These are phyloP conservation scores for Entomobrya proxima DNA, from an alignment of 2,888 invertebrate species.

Conservation along the genomic window DNA sequence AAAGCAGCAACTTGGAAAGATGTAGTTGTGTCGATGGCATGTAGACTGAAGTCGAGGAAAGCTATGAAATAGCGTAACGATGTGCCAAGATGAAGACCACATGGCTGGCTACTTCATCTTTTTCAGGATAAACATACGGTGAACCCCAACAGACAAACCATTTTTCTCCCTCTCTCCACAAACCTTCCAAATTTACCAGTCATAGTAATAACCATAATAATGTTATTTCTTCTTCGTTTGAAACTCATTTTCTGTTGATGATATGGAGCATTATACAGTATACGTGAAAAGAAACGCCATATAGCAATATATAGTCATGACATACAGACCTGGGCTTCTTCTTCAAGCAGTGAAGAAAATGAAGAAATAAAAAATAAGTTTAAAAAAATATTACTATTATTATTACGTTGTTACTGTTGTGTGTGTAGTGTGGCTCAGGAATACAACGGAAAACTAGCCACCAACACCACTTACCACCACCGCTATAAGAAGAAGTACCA, in stretches of 20 bases:
- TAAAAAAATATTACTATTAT: constrained; percentile 15
- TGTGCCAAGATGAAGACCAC: constrained; percentile 54
- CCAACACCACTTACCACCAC: not conserved
- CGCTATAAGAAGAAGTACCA: not conserved
- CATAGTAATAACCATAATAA: constrained; percentile 65
- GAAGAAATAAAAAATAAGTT: constrained; percentile 36
- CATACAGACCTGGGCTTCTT: not conserved
- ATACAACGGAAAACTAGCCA: not conserved
- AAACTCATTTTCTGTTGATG: constrained; percentile 35
- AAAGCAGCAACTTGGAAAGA: not conserved
- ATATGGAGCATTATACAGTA: not conserved
- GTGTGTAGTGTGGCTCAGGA: not conserved
- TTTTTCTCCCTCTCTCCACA: constrained; percentile 33
- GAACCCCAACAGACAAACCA: constrained; percentile 51
- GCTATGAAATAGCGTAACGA: constrained; percentile 36
- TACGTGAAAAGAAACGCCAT: too few relatives aligned
- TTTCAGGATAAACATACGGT: constrained; percentile 8
- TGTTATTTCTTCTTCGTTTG: constrained; percentile 55
- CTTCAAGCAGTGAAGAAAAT: constrained; percentile 3
- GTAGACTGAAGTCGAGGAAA: not conserved
- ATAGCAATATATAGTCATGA: too few relatives aligned
- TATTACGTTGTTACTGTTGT: constrained; percentile 6
- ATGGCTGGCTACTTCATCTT: constrained; percentile 51
- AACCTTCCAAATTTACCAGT: constrained; percentile 60
- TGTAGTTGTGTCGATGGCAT: not conserved